Percentiles rank a stretch among this genome's conserved stretches.
phyloP scores from a whole-genome alignment of 2,888 invertebrate species.

The Eurois occulta region DNA sequence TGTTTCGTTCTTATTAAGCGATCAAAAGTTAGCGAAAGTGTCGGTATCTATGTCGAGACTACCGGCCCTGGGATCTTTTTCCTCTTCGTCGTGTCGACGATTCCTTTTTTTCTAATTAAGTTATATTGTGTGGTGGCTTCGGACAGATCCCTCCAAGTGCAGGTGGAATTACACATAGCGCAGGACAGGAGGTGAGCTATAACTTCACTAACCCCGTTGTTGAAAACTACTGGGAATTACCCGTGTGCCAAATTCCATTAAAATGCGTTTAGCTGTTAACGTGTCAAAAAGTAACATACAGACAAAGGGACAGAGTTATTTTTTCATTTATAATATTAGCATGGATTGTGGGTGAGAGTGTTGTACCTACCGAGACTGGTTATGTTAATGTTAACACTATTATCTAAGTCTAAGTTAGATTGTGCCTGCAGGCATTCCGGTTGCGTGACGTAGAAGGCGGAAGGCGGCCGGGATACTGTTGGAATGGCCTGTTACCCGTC shows the following conservation, averaged over 20 bases:
- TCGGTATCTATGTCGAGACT: too few species aligned
- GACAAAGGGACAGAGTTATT: neutral
- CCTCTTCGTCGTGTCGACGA: too few species aligned
- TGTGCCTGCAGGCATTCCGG: conserved; percentile 28
- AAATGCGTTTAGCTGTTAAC: neutral
- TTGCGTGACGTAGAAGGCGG: conserved; percentile 40
- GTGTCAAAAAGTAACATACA: neutral
- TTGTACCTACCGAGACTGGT: conserved; percentile 10
- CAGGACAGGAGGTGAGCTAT: too few species aligned
- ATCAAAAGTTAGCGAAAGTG: too few species aligned
- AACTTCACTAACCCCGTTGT: too few species aligned
- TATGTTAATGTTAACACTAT: conserved; percentile 23
- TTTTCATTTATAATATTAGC: neutral
- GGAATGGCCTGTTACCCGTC: conserved; percentile 6
- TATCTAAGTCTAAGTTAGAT: conserved; percentile 48
- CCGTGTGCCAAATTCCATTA: neutral
- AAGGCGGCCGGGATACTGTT: conserved; percentile 4
- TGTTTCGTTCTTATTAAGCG: too few species aligned
- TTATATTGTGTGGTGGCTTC: too few species aligned
- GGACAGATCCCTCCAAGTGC: too few species aligned
- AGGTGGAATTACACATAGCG: too few species aligned
- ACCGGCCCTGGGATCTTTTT: too few species aligned
- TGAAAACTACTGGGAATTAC: too few species aligned
- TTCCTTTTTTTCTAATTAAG: too few species aligned
- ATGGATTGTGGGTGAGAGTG: neutral